Base-by-base conservation (phyloP, 2,888 invertebrate species). In the Tachina grossa region DNA sequence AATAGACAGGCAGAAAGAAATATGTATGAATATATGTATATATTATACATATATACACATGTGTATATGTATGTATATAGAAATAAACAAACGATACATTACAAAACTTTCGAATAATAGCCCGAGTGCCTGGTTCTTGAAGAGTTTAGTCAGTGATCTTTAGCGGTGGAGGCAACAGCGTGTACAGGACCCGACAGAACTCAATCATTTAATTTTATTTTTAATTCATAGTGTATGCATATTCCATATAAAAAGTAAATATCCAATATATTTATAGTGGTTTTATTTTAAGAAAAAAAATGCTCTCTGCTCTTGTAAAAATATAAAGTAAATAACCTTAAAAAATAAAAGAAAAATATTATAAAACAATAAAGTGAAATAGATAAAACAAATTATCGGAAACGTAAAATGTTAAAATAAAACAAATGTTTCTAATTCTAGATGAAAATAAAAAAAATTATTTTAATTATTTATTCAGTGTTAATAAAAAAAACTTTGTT, bases 141-240 rank as follows among this genome's bases (percentile, higher is more conserved):
- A 84, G 84, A 86, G 88, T 89, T 92, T 90, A 91, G 91, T 92
- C 91, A 90, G 90, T 90, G 92, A 91, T 92, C 91, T 90, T 90
- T 89, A 88, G 89, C 89, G 88, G 90, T 89, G 89, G 89, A 89
- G 89, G 89, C 84, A 89, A 80, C 89, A 92, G 63, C 75, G 71
- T 89, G 88, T 89, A 76, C 65, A 82, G 59, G 75, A 55, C 10
- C 63, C 19, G 55, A 47, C 80, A 79, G 82, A 74, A 63, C 41
- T 59, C n/a, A 49, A 1, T 43, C 9, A 22, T 63, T 49, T 83
- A 66, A 31, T 63, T 66, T 51, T 6, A 66, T 65, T 77, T 71
- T 76, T 57, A 61, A 57, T 57, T 65, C 39, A 66, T 61, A 61
- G 31, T 31, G 31, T 3, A 43, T 61, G 16, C 16, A 55, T 63